Evolutionary conservation across 1,140 invertebrate genomes (phyloP).

Genomic region (Drosophila saltans): DNA sequence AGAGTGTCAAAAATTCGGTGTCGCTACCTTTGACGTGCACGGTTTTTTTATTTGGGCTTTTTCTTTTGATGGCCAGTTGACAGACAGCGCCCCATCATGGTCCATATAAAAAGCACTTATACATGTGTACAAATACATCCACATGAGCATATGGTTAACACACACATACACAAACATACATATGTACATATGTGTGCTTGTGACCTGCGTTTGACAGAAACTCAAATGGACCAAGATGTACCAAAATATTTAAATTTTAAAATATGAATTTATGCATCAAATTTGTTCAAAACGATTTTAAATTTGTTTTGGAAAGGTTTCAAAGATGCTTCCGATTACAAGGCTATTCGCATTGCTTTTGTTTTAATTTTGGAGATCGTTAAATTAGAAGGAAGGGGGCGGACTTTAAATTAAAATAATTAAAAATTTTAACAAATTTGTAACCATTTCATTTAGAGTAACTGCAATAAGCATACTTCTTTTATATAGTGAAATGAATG

Average conservation of each 20-base stretch:
- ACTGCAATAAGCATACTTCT: no score
- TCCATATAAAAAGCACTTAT: constrained; percentile 35
- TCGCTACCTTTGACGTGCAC: neutral
- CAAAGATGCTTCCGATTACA: constrained; percentile 47
- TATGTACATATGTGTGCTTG: neutral
- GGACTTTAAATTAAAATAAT: no score
- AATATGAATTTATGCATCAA: constrained; percentile 65
- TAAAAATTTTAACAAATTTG: no score
- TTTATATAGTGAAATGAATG: no score
- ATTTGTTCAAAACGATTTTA: constrained; percentile 38
- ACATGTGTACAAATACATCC: neutral
- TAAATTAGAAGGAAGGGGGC: neutral
- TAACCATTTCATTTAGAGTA: no score
- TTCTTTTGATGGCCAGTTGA: constrained; percentile 37
- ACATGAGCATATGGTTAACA: no score
- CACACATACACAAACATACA: neutral
- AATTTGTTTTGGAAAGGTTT: constrained; percentile 33
- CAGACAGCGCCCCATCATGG: constrained; percentile 42
- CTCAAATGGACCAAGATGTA: neutral
- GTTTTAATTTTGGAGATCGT: neutral
- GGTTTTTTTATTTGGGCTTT: constrained; percentile 26
- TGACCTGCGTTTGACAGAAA: constrained; percentile 45
- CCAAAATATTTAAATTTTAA: constrained; percentile 28
- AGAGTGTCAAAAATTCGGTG: constrained; percentile 26
- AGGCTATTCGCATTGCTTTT: constrained; percentile 33